Evolutionary conservation across 2,113 vertebrate genomes (phyloP).

Genomic region (Bubo blakistoni): DNA sequence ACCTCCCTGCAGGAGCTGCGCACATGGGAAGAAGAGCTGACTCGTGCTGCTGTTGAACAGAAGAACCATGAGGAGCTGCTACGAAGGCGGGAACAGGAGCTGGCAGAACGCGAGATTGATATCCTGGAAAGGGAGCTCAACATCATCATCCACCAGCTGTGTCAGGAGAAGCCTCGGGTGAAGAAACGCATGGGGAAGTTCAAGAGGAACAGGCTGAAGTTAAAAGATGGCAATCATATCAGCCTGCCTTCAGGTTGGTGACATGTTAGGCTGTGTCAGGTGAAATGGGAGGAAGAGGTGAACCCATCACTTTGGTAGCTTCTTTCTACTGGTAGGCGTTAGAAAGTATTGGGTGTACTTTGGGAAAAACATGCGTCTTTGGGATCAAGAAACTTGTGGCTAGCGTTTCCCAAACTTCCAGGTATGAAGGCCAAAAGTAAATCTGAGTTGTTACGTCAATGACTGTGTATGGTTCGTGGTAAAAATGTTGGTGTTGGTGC

Average conservation of each 20-base stretch:
- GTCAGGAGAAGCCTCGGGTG: conserved; percentile 93
- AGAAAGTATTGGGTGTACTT: background rate
- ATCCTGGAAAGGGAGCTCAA: conserved; percentile 95
- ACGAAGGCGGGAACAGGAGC: conserved; percentile 88
- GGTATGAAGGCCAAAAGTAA: background rate
- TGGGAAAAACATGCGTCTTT: background rate
- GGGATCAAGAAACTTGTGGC: background rate
- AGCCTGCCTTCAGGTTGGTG: conserved; percentile 91
- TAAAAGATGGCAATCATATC: conserved; percentile 94
- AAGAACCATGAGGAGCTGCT: conserved; percentile 94
- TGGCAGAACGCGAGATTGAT: conserved; percentile 94
- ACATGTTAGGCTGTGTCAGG: background rate
- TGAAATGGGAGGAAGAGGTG: background rate
- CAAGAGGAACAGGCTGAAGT: conserved; percentile 88
- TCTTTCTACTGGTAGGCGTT: background rate
- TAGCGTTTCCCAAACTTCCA: background rate
- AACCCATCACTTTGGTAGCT: background rate
- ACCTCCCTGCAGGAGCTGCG: conserved; percentile 82
- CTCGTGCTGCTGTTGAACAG: conserved; percentile 90
- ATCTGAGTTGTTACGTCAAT: background rate
- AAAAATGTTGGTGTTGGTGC: background rate
- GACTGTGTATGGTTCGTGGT: background rate
- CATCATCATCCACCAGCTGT: conserved; percentile 97
- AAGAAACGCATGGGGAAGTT: conserved; percentile 96
- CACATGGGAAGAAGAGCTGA: conserved; percentile 96